Evolutionary conservation across 2,113 vertebrate species (phyloP), one percentile per base, ranked within the genome.

Genomic region (Catharus minimus): DNA sequence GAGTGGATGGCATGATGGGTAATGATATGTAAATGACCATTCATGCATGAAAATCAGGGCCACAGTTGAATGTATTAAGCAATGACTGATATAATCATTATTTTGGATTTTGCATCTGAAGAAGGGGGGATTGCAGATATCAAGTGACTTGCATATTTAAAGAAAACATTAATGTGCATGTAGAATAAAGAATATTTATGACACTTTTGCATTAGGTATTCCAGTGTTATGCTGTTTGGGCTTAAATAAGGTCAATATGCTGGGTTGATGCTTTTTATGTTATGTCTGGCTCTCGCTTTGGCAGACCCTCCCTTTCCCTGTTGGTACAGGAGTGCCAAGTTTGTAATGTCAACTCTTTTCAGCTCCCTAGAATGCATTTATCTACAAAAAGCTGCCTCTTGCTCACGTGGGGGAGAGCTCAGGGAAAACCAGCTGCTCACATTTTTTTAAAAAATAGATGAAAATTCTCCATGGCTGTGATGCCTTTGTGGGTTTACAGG

Each of bases 211-310:
- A 1, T 89, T 83, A 86, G 74, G 44, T 74, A 91, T 83, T 74
- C 55, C 30, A 33, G 82, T 15, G 75, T 90, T 90, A 53, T 2
- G 53, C 88, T 94, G 74, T 78, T 92, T 68, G 88, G 82, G 66
- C 84, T 94, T 95, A 88, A 95, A 93, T 97, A 96, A 95, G 94
- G 95, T 92, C 94, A 95, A 62, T 92, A 56, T 58, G 73, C 84
- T 91, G 88, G 78, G 67, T 71, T 92, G 86, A 55, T 77, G 90
- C 62, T 94, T 96, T 91, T 82, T 69, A 13, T 67, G 74, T 93
- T 82, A 86, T 83, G 90, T 88, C 92, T 88, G 88, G 56, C 91
- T 93, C 91, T 92, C 2, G 0, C 66, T 90, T 83, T 88, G 82
- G 93, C 96, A 89, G 79, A 72, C 87, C 69, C 81, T 93, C 72